A percentile compares a stretch with the other conserved stretches of the same genome.
These are phyloP conservation scores for Epizoanthus illoricatus DNA, from an alignment of 92 coral and sea anemone species.

Conservation along the genomic window DNA sequence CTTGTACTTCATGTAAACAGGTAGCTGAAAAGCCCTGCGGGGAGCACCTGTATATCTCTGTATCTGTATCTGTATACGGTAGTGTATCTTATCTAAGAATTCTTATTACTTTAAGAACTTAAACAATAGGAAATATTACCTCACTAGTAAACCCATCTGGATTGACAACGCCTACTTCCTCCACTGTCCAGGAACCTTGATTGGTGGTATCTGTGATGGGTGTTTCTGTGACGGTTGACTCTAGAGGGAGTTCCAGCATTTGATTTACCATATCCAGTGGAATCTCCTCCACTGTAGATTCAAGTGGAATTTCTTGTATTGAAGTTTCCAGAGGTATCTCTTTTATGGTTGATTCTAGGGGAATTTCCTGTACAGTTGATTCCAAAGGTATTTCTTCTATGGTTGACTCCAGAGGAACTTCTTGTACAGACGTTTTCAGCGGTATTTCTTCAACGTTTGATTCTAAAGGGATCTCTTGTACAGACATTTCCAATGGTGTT, in stretches of 20 bases:
- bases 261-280: not conserved
- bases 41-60: too few relatives aligned
- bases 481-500: not conserved
- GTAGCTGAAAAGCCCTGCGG: too few relatives aligned
- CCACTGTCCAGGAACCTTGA: constrained; percentile 26
- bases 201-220: constrained; percentile 2
- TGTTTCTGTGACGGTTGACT: constrained; percentile 7
- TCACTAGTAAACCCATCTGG: not conserved
- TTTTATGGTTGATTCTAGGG: not conserved
- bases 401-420: not conserved
- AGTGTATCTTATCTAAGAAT: too few relatives aligned
- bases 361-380: not conserved
- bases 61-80: too few relatives aligned
- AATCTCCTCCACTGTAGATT: constrained; percentile 2
- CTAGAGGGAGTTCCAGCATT: constrained; percentile 12
- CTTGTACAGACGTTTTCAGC: not conserved
- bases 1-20: too few relatives aligned
- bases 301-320: not conserved
- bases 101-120: too few relatives aligned
- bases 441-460: not conserved
- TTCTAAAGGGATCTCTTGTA: constrained; percentile 9
- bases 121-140: constrained; percentile 15
- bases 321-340: not conserved
- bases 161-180: not conserved
- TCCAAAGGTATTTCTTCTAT: not conserved